Evolutionary conservation across 1,140 invertebrate species (phyloP).

Genomic region (Scylla paramamosain): DNA sequence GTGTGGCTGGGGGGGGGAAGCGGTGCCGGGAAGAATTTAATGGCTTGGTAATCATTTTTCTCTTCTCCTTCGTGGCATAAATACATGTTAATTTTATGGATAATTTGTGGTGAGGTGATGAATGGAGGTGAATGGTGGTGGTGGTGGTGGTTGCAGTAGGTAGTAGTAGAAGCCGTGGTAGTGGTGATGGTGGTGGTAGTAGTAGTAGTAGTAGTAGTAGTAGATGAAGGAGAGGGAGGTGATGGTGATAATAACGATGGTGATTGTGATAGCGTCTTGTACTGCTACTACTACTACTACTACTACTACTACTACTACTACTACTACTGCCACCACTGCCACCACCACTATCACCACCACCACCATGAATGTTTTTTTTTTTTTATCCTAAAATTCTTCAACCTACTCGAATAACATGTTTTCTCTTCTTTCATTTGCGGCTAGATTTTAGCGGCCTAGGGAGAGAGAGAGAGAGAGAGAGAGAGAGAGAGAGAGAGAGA

Average conservation of each 20-base stretch:
- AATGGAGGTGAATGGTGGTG: background rate
- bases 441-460: too few species aligned
- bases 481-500: too few species aligned
- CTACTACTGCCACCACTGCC: background rate
- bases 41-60: background rate
- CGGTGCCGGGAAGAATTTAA: background rate
- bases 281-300: background rate
- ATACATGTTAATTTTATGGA: background rate
- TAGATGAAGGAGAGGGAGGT: background rate
- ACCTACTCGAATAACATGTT: too few species aligned
- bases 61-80: too few species aligned
- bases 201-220: background rate
- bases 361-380: background rate
- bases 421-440: too few species aligned
- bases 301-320: constrained; percentile 23
- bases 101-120: background rate
- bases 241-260: background rate
- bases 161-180: background rate
- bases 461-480: too few species aligned
- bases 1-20: background rate
- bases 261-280: background rate
- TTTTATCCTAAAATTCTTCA: too few species aligned
- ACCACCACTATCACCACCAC: background rate
- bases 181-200: background rate
- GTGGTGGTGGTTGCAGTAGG: too few species aligned